Percentiles rank a stretch among this genome's conserved stretches.
phyloP scores from a whole-genome alignment of 2,797 vertebrate genomes.

The Bryconaethiops microstoma region DNA sequence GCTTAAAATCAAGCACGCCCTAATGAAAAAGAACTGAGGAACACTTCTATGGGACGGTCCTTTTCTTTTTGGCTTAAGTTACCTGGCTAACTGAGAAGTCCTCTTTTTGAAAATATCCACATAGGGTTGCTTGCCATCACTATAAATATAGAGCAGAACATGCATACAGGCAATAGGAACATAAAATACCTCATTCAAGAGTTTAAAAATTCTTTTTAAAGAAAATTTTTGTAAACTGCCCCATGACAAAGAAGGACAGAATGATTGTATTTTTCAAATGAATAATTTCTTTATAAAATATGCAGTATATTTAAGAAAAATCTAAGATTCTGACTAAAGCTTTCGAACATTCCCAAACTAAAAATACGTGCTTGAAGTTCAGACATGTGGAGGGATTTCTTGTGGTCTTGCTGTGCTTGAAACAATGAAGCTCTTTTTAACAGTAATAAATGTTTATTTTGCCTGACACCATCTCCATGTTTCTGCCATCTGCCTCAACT shows the following conservation, averaged over 20 bases:
- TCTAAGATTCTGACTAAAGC: neutral
- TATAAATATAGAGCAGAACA: neutral
- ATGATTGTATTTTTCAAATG: neutral
- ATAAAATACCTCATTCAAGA: neutral
- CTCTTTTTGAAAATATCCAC: too few species aligned
- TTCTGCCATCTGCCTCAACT: constrained; percentile 19
- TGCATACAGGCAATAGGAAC: neutral
- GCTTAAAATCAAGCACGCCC: too few species aligned
- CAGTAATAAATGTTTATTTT: constrained; percentile 48
- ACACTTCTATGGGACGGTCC: too few species aligned
- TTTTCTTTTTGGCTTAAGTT: too few species aligned
- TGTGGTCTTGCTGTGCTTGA: constrained; percentile 10
- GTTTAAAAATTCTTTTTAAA: too few species aligned
- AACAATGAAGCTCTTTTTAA: constrained; percentile 28
- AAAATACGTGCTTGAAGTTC: neutral
- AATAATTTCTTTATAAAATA: neutral
- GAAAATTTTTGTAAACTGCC: neutral
- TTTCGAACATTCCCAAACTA: neutral
- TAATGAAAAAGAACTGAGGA: too few species aligned
- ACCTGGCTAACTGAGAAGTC: too few species aligned
- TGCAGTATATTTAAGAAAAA: neutral
- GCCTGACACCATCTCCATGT: constrained; percentile 21
- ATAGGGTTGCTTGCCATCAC: constrained; percentile 21
- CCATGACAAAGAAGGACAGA: neutral
- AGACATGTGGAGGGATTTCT: neutral